A percentile compares a stretch with the other conserved stretches of the same genome.
Conservation (phyloP, 1,140 invertebrate species). For the Danaus melanippus region DNA sequence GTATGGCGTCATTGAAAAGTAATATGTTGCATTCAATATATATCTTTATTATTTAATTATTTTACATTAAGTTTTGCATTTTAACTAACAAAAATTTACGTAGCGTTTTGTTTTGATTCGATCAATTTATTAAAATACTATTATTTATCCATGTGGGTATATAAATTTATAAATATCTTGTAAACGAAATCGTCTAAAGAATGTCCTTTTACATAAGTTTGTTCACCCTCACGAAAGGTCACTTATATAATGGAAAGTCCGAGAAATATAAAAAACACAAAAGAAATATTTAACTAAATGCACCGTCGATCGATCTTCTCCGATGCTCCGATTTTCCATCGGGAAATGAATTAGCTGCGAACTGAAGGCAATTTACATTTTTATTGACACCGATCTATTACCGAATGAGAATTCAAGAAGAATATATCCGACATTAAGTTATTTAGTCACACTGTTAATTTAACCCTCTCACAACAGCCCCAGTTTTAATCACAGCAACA, state of each 20-base stretch:
- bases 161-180: too few relatives aligned
- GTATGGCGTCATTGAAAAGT: constrained; percentile 10
- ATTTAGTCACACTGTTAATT: constrained; percentile 1
- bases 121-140: too few relatives aligned
- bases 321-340: constrained; percentile 65
- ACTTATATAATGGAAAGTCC: too few relatives aligned
- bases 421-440: constrained; percentile 13
- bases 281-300: constrained; percentile 55
- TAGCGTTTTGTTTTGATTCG: too few relatives aligned
- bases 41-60: too few relatives aligned
- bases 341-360: constrained; percentile 69
- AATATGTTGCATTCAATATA: constrained; percentile 10
- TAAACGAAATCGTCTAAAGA: too few relatives aligned
- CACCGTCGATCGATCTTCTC: constrained; percentile 65
- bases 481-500: constrained; percentile 28
- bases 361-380: constrained; percentile 69
- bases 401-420: constrained; percentile 54
- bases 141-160: too few relatives aligned
- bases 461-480: neutral
- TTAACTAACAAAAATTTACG: too few relatives aligned
- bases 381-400: constrained; percentile 70
- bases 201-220: too few relatives aligned
- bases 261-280: constrained; percentile 20
- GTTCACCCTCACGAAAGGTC: too few relatives aligned
- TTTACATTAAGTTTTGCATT: too few relatives aligned